Evolutionary conservation across 2,113 vertebrate species (phyloP), one percentile per base, ranked within the genome.

Genomic region (Acanthochromis polyacanthus): DNA sequence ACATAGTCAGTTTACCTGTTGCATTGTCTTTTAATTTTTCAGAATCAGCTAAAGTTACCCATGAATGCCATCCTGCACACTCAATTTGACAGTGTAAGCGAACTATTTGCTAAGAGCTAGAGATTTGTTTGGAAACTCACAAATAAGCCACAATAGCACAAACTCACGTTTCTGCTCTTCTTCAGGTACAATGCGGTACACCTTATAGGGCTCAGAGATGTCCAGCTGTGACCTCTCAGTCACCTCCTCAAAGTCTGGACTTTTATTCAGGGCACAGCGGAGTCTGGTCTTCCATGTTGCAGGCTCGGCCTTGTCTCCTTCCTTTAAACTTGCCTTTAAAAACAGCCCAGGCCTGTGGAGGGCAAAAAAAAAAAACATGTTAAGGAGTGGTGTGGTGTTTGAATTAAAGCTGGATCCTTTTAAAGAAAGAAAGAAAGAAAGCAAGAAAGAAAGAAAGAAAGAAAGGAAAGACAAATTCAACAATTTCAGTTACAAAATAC

Each of bases 261-360:
- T 99, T 93, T 99, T 99, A 89, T 99, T 99, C 10, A 99, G 88
- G 0, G 98, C 98, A 0, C 98, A 99, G 66, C 98, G 97, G 4
- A 99, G 94, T 63, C 98, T 95, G 0, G 98, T 99, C 94, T 99
- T 99, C 98, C 98, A 99, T 0, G 98, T 99, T 38, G 98, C 98
- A 0, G 98, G 98, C 50, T 99, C 98, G 0, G 98, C 97, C 81
- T 98, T 98, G 78, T 99, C 98, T 0, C 98, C 98, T 70, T 99
- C 98, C 81, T 99, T 99, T 99, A 92, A 96, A 99, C 88, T 99
- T 99, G 68, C 98, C 98, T 92, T 99, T 99, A 92, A 99, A 99
- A 70, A 99, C 93, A 17, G 98, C 98, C 98, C 98, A 99, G 22
- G 97, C 97, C 98, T 99, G 66, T 99, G 64, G 52, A 50, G 43